Evolutionary conservation across 2,113 vertebrate species (phyloP), one percentile per base, ranked within the genome.

Genomic region (Marmota flaviventris): DNA sequence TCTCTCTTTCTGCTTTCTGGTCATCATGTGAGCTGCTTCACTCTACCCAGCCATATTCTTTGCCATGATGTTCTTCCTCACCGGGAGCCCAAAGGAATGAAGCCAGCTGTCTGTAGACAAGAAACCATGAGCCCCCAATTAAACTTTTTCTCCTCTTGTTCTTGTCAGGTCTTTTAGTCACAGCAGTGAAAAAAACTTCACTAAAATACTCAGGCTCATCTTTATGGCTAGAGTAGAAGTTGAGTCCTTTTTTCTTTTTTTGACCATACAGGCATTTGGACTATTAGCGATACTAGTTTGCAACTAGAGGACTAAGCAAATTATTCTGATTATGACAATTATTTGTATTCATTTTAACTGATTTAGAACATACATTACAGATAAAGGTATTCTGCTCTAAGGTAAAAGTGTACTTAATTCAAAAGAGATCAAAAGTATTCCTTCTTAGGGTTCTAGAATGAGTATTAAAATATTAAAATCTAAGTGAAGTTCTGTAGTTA

Each of bases 401-500:
- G 10, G 73, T 63, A 27, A 76, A 93, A 42, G 25, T 61, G 58
- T 61, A 61, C n/a, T 91, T 53, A 16, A 10, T 8, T 37, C 9
- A 81, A 85, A 83, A 45, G 77, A 18, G 5, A 13, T 78, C 16
- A 83, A 83, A 76, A 20, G 56, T 61, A 9, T 67, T 69, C 16
- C 4, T 42, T n/a, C 32, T 61, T 61, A 42, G 5, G 42, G 9
- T 20, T 94, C 84, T 72, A 63, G 22, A 72, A 84, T 53, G 32
- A 58, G 1, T 27, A 65, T 56, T 48, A 89, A 45, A n/a, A 77
- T 37, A 22, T 45, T 61, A 24, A 82, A 67, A 8, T 42, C 12
- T 83, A 83, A 82, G 18, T 91, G 16, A n/a, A 96, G 32, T n/a
- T n/a, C n/a, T n/a, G n/a, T n/a, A n/a, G n/a, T 65, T 20, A 91